phyloP scores from a whole-genome alignment of 1,140 invertebrate species.

The Marisa cornuarietis region DNA sequence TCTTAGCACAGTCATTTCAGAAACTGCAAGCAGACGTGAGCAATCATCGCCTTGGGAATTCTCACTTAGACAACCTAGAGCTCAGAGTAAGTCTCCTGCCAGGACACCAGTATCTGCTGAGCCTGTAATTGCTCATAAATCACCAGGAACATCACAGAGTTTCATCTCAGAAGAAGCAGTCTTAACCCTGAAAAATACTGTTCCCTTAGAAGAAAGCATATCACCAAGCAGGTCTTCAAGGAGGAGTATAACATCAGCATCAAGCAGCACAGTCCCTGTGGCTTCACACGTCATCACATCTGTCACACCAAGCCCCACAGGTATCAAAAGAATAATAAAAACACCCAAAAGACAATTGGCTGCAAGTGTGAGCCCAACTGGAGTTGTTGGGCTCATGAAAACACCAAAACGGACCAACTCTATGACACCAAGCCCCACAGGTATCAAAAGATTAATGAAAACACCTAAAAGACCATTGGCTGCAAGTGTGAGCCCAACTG shows the following conservation, averaged over 20 bases:
- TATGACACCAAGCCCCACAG: no score
- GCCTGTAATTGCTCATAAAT: background rate
- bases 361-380: conserved; percentile 31
- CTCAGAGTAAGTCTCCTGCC: conserved; percentile 8
- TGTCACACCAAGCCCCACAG: conserved; percentile 18
- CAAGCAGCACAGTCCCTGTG: no score
- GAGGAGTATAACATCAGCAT: no score
- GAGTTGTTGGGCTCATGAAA: conserved; percentile 35
- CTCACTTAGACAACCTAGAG: background rate
- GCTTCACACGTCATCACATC: no score
- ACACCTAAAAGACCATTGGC: background rate
- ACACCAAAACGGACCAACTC: conserved; percentile 27
- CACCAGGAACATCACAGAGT: no score
- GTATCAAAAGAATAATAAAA: conserved; percentile 32
- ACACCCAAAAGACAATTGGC: conserved; percentile 28
- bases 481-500: no score
- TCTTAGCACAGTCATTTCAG: background rate
- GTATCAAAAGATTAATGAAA: no score
- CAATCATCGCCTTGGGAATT: background rate
- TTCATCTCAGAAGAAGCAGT: no score
- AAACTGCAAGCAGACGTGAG: background rate
- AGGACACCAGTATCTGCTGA: background rate
- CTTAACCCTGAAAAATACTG: no score
- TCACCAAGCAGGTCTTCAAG: no score
- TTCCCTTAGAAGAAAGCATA: no score